Conservation (phyloP, 1,140 invertebrate genomes). For the Bombus confusus region DNA sequence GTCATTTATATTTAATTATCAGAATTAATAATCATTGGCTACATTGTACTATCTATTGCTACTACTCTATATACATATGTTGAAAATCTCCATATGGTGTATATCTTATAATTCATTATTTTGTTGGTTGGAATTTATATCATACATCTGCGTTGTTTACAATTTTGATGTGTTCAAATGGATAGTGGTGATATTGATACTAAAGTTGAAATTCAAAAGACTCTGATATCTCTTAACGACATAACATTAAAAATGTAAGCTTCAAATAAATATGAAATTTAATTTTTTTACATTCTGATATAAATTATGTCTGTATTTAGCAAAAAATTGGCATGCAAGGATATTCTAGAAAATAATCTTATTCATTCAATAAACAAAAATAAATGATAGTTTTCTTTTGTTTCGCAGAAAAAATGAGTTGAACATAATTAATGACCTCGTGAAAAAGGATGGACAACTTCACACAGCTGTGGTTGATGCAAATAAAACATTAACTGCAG, state of each 20-base stretch:
- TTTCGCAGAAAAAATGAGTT: constrained; percentile 70
- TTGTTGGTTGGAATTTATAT: background rate
- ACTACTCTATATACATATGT: background rate
- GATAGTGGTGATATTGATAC: constrained; percentile 37
- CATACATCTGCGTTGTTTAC: background rate
- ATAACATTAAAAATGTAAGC: constrained; percentile 69
- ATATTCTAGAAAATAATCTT: background rate
- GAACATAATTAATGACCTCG: constrained; percentile 64
- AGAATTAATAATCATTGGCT: background rate
- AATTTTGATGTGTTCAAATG: background rate
- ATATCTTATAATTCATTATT: background rate
- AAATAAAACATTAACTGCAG: constrained; percentile 57
- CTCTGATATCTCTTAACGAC: constrained; percentile 60
- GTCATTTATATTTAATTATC: background rate
- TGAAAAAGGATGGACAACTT: constrained; percentile 65
- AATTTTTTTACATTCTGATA: background rate
- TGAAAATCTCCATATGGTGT: background rate
- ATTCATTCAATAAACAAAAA: background rate
- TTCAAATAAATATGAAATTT: background rate
- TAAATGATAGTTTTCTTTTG: constrained; percentile 13
- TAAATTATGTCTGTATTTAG: background rate
- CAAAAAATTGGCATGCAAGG: background rate
- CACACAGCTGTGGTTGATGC: constrained; percentile 56
- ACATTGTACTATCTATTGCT: background rate
- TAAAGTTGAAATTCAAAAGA: constrained; percentile 57